Base-by-base conservation (phyloP, 2,797 vertebrate species). In the Coluber constrictor region DNA sequence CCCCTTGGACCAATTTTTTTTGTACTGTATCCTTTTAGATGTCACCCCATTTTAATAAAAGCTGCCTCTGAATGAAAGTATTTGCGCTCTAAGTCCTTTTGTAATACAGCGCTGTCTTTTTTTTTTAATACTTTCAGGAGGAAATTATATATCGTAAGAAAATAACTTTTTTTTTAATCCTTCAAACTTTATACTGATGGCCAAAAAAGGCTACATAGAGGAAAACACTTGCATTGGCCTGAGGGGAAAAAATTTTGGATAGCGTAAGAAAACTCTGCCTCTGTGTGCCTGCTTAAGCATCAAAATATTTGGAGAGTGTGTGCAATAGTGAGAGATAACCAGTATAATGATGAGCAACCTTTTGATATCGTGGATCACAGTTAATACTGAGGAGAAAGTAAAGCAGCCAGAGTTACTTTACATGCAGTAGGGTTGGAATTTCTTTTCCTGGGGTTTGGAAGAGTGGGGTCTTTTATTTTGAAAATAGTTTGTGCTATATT, bases 21-120 rank as follows among this genome's bases (percentile, higher is more conserved):
- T 98, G 97, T 98, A 98, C 97, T 98, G 97, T 98, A 96, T 95
- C 97, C 97, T 98, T 98, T 98, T 98, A 97, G 97, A 98, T 97
- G 98, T 98, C 97, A 97, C 98, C 98, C 98, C 97, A 97, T 99
- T 99, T 98, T 98, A 99, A 99, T 99, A 99, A 99, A 99, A 98
- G 96, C 97, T 96, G 97, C 97, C 97, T 98, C 95, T 95, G 94
- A 97, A 97, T 95, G 94, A 94, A 92, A 88, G 93, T 93, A 96
- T 91, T 86, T 87, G 94, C 90, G 61, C 15, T 32, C 66, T 37
- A n/a, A 0, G 57, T 94, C 92, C 90, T 94, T 51, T 83, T 92
- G 0, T 70, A 90, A 92, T 94, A n/a, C 8, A 11, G 25, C 55
- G 0, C 43, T 74, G 47, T 25, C 55, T 79, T 87, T 83, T 79